Conservation (phyloP, 1,140 invertebrate species). For the Teleopsis dalmanni region DNA sequence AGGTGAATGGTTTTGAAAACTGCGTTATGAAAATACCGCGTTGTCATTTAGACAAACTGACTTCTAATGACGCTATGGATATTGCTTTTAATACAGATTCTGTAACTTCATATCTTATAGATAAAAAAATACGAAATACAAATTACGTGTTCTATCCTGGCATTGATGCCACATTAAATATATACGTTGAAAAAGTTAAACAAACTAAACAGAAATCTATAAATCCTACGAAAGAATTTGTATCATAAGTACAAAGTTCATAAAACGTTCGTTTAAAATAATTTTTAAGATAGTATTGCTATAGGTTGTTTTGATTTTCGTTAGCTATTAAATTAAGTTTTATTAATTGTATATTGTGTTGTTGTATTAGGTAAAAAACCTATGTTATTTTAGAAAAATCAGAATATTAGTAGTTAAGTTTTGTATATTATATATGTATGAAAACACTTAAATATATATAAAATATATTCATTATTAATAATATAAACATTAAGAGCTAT, state of each 20-base stretch:
- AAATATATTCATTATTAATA: too few species aligned
- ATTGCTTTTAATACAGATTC: slow-evolving; percentile 47
- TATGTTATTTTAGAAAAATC: too few species aligned
- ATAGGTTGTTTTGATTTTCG: too few species aligned
- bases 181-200: slow-evolving; percentile 33
- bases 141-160: slow-evolving; percentile 40
- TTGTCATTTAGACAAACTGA: slow-evolving; percentile 48
- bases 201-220: not conserved
- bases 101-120: slow-evolving; percentile 38
- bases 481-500: too few species aligned
- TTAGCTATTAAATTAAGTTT: too few species aligned
- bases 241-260: not conserved
- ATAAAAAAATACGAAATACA: slow-evolving; percentile 36
- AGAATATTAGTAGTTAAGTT: too few species aligned
- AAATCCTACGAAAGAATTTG: slow-evolving; percentile 1
- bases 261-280: too few species aligned
- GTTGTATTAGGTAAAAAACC: too few species aligned
- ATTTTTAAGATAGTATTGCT: too few species aligned
- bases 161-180: slow-evolving; percentile 38
- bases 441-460: too few species aligned
- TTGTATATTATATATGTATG: too few species aligned
- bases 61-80: slow-evolving; percentile 49
- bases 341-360: too few species aligned
- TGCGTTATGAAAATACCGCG: slow-evolving; percentile 48
- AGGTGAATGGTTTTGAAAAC: slow-evolving; percentile 52